Evolutionary conservation across 2,797 vertebrate species (phyloP).

Genomic region (Lepus townsendii): DNA sequence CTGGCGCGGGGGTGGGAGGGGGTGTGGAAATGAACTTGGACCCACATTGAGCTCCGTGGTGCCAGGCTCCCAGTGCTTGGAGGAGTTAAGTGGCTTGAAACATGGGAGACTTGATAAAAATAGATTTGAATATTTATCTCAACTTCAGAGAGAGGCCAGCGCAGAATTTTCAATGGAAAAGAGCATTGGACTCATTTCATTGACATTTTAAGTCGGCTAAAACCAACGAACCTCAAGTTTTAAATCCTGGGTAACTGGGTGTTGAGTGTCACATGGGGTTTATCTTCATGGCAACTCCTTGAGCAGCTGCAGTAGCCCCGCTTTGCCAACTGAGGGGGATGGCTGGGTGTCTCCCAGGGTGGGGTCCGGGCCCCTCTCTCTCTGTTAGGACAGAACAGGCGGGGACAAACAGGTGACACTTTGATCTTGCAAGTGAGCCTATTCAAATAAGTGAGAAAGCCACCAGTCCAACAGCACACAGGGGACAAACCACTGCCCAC

Average conservation of each 20-base stretch:
- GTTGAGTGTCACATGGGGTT: neutral
- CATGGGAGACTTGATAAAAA: constrained; percentile 37
- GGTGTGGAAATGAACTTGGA: neutral
- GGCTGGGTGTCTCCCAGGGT: neutral
- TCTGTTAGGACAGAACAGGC: neutral
- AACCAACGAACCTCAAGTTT: neutral
- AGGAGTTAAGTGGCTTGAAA: constrained; percentile 36
- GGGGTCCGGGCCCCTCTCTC: neutral
- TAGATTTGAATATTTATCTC: constrained; percentile 59
- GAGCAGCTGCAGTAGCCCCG: fast-evolving
- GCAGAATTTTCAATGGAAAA: constrained; percentile 13
- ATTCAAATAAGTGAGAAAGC: neutral
- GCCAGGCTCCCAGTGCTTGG: constrained; percentile 33
- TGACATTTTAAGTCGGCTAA: neutral
- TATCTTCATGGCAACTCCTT: fast-evolving
- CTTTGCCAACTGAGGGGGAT: fast-evolving
- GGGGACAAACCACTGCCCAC: neutral
- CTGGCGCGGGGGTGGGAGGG: neutral
- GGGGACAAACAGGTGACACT: neutral
- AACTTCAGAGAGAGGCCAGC: constrained; percentile 17
- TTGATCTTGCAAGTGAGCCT: no score
- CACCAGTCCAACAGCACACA: neutral
- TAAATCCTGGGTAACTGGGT: neutral
- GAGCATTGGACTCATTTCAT: neutral
- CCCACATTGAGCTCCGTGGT: neutral